Conservation (phyloP, 2,113 vertebrate species). For the Callopanchax toddi region DNA sequence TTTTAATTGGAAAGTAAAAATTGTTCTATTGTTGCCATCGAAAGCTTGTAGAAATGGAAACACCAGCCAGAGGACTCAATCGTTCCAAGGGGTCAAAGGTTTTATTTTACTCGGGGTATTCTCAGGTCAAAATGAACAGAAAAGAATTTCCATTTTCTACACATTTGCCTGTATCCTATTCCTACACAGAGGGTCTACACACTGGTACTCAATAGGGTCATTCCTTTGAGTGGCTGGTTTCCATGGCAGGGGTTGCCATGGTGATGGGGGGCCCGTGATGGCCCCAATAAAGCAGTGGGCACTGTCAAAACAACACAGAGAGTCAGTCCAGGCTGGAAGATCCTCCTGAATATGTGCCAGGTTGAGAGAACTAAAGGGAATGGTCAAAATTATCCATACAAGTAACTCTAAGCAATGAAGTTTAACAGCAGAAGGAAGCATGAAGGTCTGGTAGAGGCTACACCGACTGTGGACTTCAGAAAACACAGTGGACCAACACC, state of each 20-base stretch:
- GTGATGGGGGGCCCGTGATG: constrained; percentile 59
- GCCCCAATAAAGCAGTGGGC: constrained; percentile 50
- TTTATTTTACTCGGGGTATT: not conserved
- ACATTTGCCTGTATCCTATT: constrained; percentile 15
- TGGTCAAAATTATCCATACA: too few relatives aligned
- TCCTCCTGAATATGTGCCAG: constrained; percentile 5
- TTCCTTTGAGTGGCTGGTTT: constrained; percentile 71
- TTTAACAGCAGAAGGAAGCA: too few relatives aligned
- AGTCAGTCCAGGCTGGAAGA: constrained; percentile 11
- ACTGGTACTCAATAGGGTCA: constrained; percentile 50
- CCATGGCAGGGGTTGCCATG: constrained; percentile 76
- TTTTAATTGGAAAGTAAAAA: not conserved
- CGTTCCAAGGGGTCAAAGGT: constrained; percentile 15
- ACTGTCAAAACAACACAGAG: constrained; percentile 43
- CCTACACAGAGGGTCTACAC: constrained; percentile 38
- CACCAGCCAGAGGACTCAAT: not conserved
- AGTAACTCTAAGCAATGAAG: too few relatives aligned
- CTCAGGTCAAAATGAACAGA: not conserved
- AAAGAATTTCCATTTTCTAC: constrained; percentile 7
- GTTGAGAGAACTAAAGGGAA: too few relatives aligned
- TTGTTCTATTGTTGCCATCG: not conserved
- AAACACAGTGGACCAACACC: too few relatives aligned
- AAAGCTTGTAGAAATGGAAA: not conserved
- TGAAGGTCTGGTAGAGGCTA: too few relatives aligned
- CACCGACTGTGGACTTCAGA: too few relatives aligned